Evolutionary conservation across 2,113 vertebrate species (phyloP).

Genomic region (Castor canadensis): DNA sequence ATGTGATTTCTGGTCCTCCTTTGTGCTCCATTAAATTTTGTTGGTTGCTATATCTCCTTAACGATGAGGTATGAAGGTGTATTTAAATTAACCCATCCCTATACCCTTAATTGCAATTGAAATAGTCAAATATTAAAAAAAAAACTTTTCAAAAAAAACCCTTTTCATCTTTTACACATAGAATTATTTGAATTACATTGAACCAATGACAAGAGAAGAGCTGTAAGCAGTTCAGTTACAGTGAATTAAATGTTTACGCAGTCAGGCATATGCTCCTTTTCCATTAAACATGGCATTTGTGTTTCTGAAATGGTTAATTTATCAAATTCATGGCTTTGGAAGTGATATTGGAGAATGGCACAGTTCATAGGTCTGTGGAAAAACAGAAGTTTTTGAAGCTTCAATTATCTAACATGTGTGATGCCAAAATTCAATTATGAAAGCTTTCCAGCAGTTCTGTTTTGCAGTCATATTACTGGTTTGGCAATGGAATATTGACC

Average conservation of each 20-base stretch:
- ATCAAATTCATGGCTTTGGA: slow-evolving; percentile 34
- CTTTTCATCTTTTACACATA: neutral
- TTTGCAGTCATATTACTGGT: neutral
- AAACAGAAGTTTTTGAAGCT: slow-evolving; percentile 58
- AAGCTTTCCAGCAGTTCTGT: slow-evolving; percentile 37
- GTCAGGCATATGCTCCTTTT: neutral
- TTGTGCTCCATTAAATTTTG: neutral
- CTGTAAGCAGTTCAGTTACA: neutral
- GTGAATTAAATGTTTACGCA: slow-evolving; percentile 7
- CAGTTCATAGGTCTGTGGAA: slow-evolving; percentile 45
- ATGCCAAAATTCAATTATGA: slow-evolving; percentile 54
- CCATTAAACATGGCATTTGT: neutral
- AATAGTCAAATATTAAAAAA: neutral
- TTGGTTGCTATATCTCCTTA: neutral
- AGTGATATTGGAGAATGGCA: neutral
- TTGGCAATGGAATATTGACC: slow-evolving; percentile 26
- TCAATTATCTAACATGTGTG: slow-evolving; percentile 42
- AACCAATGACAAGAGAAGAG: neutral
- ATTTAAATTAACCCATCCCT: too few species aligned
- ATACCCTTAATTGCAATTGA: neutral
- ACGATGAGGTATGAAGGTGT: neutral
- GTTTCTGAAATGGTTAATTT: slow-evolving; percentile 32
- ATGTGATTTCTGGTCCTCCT: neutral
- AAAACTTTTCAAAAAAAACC: neutral
- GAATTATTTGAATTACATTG: neutral